These are phyloP conservation scores for Tetramorium parvispinum DNA, from an alignment of 1,140 invertebrate species.

Conservation along the genomic window DNA sequence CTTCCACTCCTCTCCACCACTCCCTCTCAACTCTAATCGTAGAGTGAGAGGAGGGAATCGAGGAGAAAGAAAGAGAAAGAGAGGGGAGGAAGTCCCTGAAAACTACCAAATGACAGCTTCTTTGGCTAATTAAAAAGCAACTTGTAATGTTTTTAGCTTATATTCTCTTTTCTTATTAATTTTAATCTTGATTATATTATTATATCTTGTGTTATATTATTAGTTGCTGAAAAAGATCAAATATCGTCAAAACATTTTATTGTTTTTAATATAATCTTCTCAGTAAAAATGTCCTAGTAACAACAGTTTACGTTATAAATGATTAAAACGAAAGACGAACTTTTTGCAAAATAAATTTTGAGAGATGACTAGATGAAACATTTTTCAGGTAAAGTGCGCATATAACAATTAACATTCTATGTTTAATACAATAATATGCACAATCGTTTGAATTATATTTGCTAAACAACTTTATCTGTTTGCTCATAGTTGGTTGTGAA, in stretches of 20 bases:
- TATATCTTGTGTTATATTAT: too few species aligned
- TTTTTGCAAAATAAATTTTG: not conserved
- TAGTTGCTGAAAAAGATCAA: too few species aligned
- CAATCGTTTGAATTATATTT: constrained; percentile 6
- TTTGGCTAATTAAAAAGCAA: not conserved
- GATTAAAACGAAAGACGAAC: not conserved
- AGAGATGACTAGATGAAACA: not conserved
- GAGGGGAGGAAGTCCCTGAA: not conserved
- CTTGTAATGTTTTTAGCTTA: too few species aligned
- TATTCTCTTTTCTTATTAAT: too few species aligned
- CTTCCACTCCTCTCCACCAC: not conserved
- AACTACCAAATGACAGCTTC: not conserved
- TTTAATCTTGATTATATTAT: too few species aligned
- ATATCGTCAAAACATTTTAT: too few species aligned
- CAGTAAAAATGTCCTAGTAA: too few species aligned
- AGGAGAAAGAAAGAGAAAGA: not conserved
- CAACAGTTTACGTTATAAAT: too few species aligned
- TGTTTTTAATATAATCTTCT: too few species aligned
- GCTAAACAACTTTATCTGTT: constrained; percentile 50
- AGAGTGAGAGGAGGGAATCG: not conserved
- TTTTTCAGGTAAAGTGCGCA: not conserved
- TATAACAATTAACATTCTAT: not conserved
- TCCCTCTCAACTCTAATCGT: not conserved
- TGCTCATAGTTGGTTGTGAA: constrained; percentile 49
- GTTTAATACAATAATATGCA: not conserved